Evolutionary conservation across 2,888 invertebrate species (phyloP), one percentile per base, ranked within the genome.

Genomic region (Iselma pallidipennis): DNA sequence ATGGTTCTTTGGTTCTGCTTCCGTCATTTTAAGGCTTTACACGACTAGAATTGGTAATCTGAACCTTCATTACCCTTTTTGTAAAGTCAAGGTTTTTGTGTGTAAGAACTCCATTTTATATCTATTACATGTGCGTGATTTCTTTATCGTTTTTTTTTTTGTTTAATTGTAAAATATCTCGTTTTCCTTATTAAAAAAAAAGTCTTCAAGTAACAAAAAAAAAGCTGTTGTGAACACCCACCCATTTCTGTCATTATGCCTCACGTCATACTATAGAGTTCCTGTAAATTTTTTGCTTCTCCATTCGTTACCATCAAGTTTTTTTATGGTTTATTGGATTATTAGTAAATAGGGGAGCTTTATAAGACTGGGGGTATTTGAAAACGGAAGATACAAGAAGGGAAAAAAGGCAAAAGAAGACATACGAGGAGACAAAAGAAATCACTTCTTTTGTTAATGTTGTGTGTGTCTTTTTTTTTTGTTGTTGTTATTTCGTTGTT

Each of bases 401-500:
- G 4, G 4, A 37, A 2, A 33, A 14, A 14, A 33, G 14, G 14
- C 14, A 33, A 33, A 14, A 12, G 2, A 29, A 12, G 29, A 29
- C 29, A 29, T 29, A 29, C 4, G 29, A 29, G 29, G 29, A 29
- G 29, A 62, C 58, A 63, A 60, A 60, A 60, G 57, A 60, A 49
- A 63, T 59, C 55, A 53, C 37, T 16, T 37, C 37, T 37, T 37
- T 37, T 37, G 37, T 37, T 10, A 37, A 6, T 33, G n/a, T n/a
- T n/a, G n/a, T n/a, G n/a, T 33, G 31, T 37, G 37, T 37, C 9
- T 37, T 37, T 37, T 16, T n/a, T 37, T 37, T 3, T 37, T n/a
- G n/a, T n/a, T n/a, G n/a, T n/a, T n/a, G n/a, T n/a, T 49, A 29
- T 59, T 61, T 49, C 57, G 53, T 57, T 61, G 57, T 62, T 26